These are phyloP conservation scores for Calephelis virginiensis DNA, from an alignment of 1,140 invertebrate species.

Conservation along the genomic window DNA sequence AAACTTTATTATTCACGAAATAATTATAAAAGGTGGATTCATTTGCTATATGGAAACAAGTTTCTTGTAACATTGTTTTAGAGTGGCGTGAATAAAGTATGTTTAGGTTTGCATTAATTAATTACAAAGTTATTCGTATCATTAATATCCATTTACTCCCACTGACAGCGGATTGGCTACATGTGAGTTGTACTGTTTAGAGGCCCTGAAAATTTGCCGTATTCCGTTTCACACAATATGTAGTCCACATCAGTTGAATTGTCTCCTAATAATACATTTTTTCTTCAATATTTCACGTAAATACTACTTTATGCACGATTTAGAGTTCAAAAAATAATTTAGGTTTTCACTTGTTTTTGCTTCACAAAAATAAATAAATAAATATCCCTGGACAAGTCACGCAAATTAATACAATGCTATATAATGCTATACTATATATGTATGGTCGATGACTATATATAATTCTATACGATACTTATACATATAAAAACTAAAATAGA, in stretches of 20 bases:
- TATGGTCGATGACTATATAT: too few relatives aligned
- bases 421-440: too few relatives aligned
- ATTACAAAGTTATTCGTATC: conserved; percentile 14
- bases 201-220: conserved; percentile 8
- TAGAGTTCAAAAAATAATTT: neutral
- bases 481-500: too few relatives aligned
- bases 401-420: too few relatives aligned
- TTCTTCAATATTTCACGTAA: neutral
- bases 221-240: conserved; percentile 13
- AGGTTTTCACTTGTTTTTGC: neutral
- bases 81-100: neutral
- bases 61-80: neutral
- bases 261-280: neutral
- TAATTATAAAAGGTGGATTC: neutral
- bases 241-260: neutral
- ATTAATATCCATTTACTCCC: conserved; percentile 12
- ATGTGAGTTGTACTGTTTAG: conserved; percentile 15
- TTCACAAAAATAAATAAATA: too few relatives aligned
- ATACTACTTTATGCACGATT: too few relatives aligned
- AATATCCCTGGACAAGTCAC: too few relatives aligned
- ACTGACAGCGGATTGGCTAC: conserved; percentile 13
- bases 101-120: conserved; percentile 5
- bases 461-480: too few relatives aligned
- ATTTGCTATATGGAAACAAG: neutral
- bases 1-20: too few relatives aligned